Conservation (phyloP, 2,797 vertebrate species). For the Cynopterus sphinx region DNA sequence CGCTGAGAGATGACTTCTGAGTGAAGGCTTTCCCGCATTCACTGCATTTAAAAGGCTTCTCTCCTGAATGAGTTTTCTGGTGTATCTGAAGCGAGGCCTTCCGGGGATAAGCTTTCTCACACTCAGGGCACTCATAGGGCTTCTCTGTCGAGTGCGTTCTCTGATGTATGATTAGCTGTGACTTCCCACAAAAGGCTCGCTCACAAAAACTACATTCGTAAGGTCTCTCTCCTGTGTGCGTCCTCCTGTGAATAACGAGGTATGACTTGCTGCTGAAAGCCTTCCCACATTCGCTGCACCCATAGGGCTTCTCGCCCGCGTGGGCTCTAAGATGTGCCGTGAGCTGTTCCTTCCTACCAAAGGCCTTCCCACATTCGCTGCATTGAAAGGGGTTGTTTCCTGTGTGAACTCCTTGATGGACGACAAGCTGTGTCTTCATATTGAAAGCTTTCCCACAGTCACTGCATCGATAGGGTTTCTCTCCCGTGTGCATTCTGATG, state of each 20-base stretch:
- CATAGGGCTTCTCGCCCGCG: slow-evolving; percentile 68
- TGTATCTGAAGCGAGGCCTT: slow-evolving; percentile 74
- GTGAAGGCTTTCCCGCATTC: slow-evolving; percentile 74
- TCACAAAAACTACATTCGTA: slow-evolving; percentile 71
- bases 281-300: slow-evolving; percentile 70
- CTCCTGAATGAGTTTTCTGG: slow-evolving; percentile 76
- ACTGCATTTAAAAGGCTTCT: slow-evolving; percentile 69
- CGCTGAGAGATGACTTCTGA: slow-evolving; percentile 74
- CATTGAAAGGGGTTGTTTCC: slow-evolving; percentile 73
- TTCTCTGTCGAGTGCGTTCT: slow-evolving; percentile 74
- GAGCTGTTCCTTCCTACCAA: slow-evolving; percentile 72
- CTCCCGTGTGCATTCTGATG: slow-evolving; percentile 70
- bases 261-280: slow-evolving; percentile 76
- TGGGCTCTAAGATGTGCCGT: slow-evolving; percentile 69
- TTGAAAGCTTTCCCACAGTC: slow-evolving; percentile 77
- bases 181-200: slow-evolving; percentile 75
- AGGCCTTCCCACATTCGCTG: slow-evolving; percentile 72
- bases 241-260: slow-evolving; percentile 68
- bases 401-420: slow-evolving; percentile 71
- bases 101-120: slow-evolving; percentile 71
- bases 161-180: slow-evolving; percentile 73
- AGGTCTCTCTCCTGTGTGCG: slow-evolving; percentile 72
- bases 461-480: slow-evolving; percentile 69
- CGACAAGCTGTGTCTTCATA: slow-evolving; percentile 68
- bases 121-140: slow-evolving; percentile 69